phyloP scores from a whole-genome alignment of 2,113 vertebrate species.

The Lycocorax pyrrhopterus region DNA sequence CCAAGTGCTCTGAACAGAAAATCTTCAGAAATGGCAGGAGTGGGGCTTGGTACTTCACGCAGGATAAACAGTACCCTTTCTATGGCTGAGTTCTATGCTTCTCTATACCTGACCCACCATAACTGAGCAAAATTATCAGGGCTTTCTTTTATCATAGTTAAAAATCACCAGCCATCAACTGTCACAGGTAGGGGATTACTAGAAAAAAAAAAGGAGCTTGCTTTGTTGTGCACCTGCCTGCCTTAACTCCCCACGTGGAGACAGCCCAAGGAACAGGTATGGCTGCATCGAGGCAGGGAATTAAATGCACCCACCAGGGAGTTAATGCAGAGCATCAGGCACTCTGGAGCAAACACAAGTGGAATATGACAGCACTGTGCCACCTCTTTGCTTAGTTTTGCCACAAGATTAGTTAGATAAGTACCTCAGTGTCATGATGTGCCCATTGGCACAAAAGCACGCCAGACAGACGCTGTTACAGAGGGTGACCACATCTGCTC shows the following conservation, averaged over 20 bases:
- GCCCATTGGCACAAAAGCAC: slow-evolving; percentile 96
- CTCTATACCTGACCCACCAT: background rate
- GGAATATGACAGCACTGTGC: background rate
- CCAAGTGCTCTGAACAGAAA: background rate
- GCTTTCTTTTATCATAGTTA: background rate
- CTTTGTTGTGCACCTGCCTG: background rate
- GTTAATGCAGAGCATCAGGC: background rate
- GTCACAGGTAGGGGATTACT: background rate
- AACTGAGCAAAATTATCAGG: background rate
- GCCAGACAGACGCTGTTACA: slow-evolving; percentile 91
- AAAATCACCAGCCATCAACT: background rate
- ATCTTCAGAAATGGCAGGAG: background rate
- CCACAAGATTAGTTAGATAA: slow-evolving; percentile 41
- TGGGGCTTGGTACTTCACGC: background rate
- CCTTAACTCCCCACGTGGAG: background rate
- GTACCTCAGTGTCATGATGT: slow-evolving; percentile 97
- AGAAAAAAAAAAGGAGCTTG: background rate
- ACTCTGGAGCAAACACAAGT: background rate
- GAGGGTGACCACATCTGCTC: slow-evolving; percentile 87
- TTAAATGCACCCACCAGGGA: background rate
- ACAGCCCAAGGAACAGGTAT: background rate
- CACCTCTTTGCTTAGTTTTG: slow-evolving; percentile 23
- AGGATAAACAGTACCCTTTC: background rate
- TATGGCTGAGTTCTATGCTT: background rate
- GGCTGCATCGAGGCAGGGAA: background rate